Conservation (phyloP, 1,140 invertebrate species). For the Papilio polyxenes region DNA sequence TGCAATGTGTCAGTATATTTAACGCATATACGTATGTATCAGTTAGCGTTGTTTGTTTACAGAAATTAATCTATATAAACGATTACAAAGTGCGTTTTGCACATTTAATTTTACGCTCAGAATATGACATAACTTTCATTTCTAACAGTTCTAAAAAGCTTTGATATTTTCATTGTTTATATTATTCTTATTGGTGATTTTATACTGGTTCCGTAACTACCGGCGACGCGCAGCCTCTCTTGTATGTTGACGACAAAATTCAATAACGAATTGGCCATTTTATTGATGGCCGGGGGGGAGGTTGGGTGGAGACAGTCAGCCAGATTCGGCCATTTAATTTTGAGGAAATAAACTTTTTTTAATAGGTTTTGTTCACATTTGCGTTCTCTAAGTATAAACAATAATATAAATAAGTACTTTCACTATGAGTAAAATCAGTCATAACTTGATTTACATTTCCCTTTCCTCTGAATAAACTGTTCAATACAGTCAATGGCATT, state of each 20-base stretch:
- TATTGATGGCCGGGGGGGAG: constrained; percentile 80
- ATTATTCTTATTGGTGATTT: constrained; percentile 66
- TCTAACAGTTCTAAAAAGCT: constrained; percentile 59
- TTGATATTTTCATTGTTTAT: constrained; percentile 70
- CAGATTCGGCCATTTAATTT: constrained; percentile 73
- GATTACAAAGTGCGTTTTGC: constrained; percentile 63
- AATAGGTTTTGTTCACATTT: constrained; percentile 57
- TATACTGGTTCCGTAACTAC: constrained; percentile 70
- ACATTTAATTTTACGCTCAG: constrained; percentile 60
- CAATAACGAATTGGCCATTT: constrained; percentile 82
- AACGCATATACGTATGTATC: constrained; percentile 53
- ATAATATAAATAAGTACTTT: not conserved
- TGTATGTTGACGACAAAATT: constrained; percentile 77
- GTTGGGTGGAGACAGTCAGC: constrained; percentile 75
- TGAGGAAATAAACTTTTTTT: constrained; percentile 46
- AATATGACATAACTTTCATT: constrained; percentile 79
- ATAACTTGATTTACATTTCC: not conserved
- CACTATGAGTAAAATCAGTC: not conserved
- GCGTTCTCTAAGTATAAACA: constrained; percentile 31
- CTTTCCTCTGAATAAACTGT: constrained; percentile 19
- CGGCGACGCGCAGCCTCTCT: constrained; percentile 74
- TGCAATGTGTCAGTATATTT: constrained; percentile 55
- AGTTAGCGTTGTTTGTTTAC: constrained; percentile 66
- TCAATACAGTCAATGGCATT: not conserved
- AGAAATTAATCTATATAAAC: constrained; percentile 54